phyloP scores from a whole-genome alignment of 2,888 invertebrate species.

The Drosophila histrio region DNA sequence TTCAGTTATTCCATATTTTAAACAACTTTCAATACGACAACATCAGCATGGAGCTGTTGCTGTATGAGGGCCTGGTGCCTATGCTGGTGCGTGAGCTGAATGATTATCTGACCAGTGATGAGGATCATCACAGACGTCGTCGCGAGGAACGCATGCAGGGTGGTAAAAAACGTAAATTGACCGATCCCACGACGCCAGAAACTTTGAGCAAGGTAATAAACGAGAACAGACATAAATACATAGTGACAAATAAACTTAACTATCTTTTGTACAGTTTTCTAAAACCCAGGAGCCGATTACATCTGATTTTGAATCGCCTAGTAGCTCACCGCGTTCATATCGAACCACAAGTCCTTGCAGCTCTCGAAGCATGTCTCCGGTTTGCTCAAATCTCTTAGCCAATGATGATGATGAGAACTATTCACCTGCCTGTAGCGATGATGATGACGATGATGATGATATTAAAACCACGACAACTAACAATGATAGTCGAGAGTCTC shows the following conservation, averaged over 20 bases:
- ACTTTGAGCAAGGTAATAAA: slow-evolving; percentile 71
- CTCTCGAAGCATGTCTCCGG: slow-evolving; percentile 83
- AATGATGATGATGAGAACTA: slow-evolving; percentile 81
- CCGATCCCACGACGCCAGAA: slow-evolving; percentile 59
- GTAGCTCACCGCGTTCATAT: slow-evolving; percentile 81
- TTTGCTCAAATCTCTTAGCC: slow-evolving; percentile 64
- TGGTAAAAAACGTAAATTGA: slow-evolving; percentile 80
- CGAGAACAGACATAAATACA: not conserved
- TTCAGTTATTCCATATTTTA: slow-evolving; percentile 82
- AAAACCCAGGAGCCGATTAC: slow-evolving; percentile 74
- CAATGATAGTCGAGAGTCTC: slow-evolving; percentile 54
- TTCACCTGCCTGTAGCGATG: slow-evolving; percentile 84
- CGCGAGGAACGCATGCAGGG: slow-evolving; percentile 80
- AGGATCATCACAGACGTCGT: slow-evolving; percentile 80
- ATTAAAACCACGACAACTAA: slow-evolving; percentile 23
- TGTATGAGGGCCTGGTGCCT: slow-evolving; percentile 85
- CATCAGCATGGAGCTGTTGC: slow-evolving; percentile 85
- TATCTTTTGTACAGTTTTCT: slow-evolving; percentile 51
- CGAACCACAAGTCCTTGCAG: slow-evolving; percentile 83
- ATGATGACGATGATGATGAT: slow-evolving; percentile 81
- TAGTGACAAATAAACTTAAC: not conserved
- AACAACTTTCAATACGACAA: slow-evolving; percentile 85
- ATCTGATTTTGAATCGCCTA: slow-evolving; percentile 82
- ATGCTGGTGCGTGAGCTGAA: slow-evolving; percentile 85
- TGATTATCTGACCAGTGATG: slow-evolving; percentile 80